These are phyloP conservation scores for Anas platyrhynchos DNA, from an alignment of 2,113 vertebrate species.

Conservation along the genomic window DNA sequence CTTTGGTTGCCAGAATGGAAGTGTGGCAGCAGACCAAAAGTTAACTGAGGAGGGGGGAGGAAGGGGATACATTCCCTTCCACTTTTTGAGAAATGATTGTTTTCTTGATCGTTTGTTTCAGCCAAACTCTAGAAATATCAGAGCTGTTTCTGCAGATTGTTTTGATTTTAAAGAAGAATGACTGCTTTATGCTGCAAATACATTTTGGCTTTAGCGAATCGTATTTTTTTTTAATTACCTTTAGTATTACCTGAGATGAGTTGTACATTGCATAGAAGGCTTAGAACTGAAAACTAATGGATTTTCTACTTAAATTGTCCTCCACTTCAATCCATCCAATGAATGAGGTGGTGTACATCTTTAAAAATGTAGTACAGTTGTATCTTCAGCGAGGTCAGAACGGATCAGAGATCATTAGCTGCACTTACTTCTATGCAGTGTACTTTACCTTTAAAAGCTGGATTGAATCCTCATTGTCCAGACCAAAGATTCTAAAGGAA, in stretches of 20 bases:
- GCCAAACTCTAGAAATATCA: background rate
- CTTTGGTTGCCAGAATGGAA: slow-evolving; percentile 26
- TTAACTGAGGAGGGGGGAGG: background rate
- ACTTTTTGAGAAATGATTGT: slow-evolving; percentile 20
- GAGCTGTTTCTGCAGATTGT: slow-evolving; percentile 32
- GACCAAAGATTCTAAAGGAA: background rate
- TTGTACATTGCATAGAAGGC: background rate
- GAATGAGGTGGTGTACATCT: background rate
- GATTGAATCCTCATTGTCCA: background rate
- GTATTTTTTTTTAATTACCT: background rate
- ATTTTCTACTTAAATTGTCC: background rate
- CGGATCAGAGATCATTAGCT: background rate
- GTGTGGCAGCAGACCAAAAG: slow-evolving; percentile 14
- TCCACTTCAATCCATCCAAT: background rate
- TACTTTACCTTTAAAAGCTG: background rate
- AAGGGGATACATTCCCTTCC: background rate
- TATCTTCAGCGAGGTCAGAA: background rate
- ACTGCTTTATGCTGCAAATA: background rate
- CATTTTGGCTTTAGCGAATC: background rate
- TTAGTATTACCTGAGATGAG: background rate
- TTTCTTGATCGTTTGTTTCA: background rate
- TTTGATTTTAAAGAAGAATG: slow-evolving; percentile 29
- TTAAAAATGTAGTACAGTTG: background rate
- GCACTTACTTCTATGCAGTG: background rate
- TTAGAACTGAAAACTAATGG: background rate